These are phyloP conservation scores for Iselma pallidipennis DNA, from an alignment of 2,888 invertebrate genomes.

Conservation along the genomic window DNA sequence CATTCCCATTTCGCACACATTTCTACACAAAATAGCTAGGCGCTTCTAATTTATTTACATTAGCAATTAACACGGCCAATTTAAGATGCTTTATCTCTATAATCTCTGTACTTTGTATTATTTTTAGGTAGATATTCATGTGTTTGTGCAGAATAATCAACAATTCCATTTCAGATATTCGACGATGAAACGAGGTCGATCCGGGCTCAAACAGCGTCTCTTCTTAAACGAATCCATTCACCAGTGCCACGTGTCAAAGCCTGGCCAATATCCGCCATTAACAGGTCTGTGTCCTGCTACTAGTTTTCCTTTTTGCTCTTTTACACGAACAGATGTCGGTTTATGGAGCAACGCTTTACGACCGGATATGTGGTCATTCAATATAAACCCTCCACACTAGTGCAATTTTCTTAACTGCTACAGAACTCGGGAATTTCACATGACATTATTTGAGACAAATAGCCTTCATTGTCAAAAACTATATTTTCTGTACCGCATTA, in stretches of 20 bases:
- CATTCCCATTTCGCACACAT: neutral
- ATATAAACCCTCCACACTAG: too few species aligned
- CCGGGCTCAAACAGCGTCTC: constrained; percentile 74
- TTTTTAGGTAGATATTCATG: neutral
- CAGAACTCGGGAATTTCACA: too few species aligned
- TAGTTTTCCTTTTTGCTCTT: too few species aligned
- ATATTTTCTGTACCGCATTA: too few species aligned
- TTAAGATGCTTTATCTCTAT: neutral
- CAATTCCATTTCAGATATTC: constrained; percentile 66
- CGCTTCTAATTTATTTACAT: constrained; percentile 7
- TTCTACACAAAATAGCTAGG: neutral
- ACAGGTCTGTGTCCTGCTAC: constrained; percentile 37
- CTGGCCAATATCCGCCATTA: constrained; percentile 49
- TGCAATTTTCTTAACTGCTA: too few species aligned
- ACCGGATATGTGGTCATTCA: too few species aligned
- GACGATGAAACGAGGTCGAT: constrained; percentile 82
- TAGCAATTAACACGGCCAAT: constrained; percentile 2
- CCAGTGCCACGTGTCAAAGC: constrained; percentile 72
- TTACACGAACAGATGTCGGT: too few species aligned
- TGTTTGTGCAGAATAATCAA: constrained; percentile 3
- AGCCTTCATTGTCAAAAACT: too few species aligned
- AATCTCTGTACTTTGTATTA: neutral
- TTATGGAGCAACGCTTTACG: too few species aligned
- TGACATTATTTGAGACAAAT: too few species aligned
- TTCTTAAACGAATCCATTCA: constrained; percentile 74